Evolutionary conservation across 1,140 invertebrate genomes (phyloP).

Genomic region (Eubasilissa regina): DNA sequence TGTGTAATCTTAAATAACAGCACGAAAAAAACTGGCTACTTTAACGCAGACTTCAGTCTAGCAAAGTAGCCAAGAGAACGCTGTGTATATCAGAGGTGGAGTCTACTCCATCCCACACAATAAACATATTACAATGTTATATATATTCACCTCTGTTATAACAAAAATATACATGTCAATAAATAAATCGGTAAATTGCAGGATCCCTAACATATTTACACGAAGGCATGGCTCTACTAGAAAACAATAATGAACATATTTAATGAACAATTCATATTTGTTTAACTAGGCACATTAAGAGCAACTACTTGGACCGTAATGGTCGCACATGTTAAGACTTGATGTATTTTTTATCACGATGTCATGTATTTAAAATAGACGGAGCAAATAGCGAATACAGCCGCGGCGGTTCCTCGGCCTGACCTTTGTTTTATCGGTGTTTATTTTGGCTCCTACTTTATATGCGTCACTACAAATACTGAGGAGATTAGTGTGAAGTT

Average conservation of each 20-base stretch:
- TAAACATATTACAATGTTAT: too few species aligned
- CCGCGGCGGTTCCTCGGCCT: not conserved
- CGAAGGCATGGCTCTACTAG: not conserved
- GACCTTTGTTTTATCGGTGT: slow-evolving; percentile 33
- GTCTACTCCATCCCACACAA: too few species aligned
- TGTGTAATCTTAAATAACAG: too few species aligned
- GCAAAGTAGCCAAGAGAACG: too few species aligned
- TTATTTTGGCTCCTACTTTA: slow-evolving; percentile 29
- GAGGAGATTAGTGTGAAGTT: too few species aligned
- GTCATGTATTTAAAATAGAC: slow-evolving; percentile 39
- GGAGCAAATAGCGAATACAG: slow-evolving; percentile 9
- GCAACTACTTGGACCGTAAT: not conserved
- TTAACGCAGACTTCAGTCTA: too few species aligned
- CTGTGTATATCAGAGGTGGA: too few species aligned
- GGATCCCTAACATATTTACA: not conserved
- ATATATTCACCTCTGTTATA: too few species aligned
- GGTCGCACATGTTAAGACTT: slow-evolving; percentile 27
- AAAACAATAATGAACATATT: not conserved
- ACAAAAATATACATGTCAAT: too few species aligned
- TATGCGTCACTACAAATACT: not conserved
- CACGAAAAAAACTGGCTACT: too few species aligned
- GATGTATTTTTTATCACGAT: slow-evolving; percentile 40
- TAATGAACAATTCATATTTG: slow-evolving; percentile 8
- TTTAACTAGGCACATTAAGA: slow-evolving; percentile 16
- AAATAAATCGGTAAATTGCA: not conserved